Base-by-base conservation (phyloP, 2,113 vertebrate genomes). In the Morone saxatilis region DNA sequence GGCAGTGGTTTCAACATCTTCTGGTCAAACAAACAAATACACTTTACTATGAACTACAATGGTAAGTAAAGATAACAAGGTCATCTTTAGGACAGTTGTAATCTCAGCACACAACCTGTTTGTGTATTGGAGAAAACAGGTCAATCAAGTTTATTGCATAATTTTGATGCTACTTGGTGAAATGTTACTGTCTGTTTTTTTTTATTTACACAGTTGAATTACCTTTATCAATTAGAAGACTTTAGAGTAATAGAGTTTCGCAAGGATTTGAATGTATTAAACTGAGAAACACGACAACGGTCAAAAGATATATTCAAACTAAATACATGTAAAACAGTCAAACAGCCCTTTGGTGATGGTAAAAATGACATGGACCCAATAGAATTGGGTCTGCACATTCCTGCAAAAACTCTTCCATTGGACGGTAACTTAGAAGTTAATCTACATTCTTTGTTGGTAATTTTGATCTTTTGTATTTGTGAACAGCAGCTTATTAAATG, bases 1-100 rank as follows among this genome's bases (percentile, higher is more conserved):
- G 76, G 68, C 57, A 70, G 63, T 10, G 51, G 13, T 70, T 47
- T 45, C n/a, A 70, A 43, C 20, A 70, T 71, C 38, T 68, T 78
- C 20, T 19, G 17, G 40, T 53, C 22, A 25, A 60, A 66, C 10
- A 73, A 56, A 74, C 17, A 74, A 66, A 71, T 22, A 67, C 60
- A 51, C 10, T n/a, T 50, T 38, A 22, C 40, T 17, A 13, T 57
- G 48, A 22, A 48, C 53, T 59, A 50, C 10, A 41, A 51, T 11
- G 22, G 17, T 41, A 22, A 1, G 65, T 51, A 22, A 1, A 75
- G 5, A 75, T 63, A 50, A 59, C 17, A 63, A 47, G 17, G 47
- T 12, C 12, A 50, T 50, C 16, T 61, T 59, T 20, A 45, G 25
- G 36, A 40, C 3, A 25, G 47, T 1, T 56, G 7, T 56, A 6